A percentile compares a stretch with the other conserved stretches of the same genome.
Conservation (phyloP, 1,140 invertebrate species). For the Dolichoris vasculosae region DNA sequence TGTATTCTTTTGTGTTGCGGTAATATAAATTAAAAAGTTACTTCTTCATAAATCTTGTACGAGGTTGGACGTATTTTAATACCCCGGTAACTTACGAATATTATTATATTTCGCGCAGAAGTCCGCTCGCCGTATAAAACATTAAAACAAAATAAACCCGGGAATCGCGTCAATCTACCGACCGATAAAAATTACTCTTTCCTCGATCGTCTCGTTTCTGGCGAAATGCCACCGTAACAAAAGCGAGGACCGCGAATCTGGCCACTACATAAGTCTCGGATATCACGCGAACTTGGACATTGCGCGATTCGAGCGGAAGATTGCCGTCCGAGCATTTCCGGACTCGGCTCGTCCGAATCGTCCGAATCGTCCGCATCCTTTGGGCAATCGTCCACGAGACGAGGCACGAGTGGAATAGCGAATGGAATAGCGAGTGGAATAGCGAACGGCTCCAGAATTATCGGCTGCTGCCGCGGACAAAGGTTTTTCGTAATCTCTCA, state of each 20-base stretch:
- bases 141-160: too few species aligned
- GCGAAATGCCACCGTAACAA: too few species aligned
- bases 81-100: background rate
- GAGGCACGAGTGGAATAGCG: background rate
- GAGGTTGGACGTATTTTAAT: background rate
- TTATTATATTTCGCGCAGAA: background rate
- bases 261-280: too few species aligned
- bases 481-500: constrained; percentile 63
- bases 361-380: background rate
- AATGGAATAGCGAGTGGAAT: background rate
- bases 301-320: background rate
- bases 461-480: constrained; percentile 23
- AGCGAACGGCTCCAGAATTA: constrained; percentile 9
- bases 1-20: background rate
- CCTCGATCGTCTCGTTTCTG: too few species aligned
- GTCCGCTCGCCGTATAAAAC: too few species aligned
- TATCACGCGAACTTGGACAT: too few species aligned
- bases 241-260: too few species aligned
- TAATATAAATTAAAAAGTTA: background rate
- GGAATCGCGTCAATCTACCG: too few species aligned
- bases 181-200: too few species aligned
- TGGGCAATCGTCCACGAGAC: background rate
- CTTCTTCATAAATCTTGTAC: background rate
- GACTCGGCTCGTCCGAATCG: background rate
- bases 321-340: background rate